A percentile compares a stretch with the other conserved stretches of the same genome.
These are phyloP conservation scores for Pelosia muscerda DNA, from an alignment of 2,888 invertebrate genomes.

Conservation along the genomic window DNA sequence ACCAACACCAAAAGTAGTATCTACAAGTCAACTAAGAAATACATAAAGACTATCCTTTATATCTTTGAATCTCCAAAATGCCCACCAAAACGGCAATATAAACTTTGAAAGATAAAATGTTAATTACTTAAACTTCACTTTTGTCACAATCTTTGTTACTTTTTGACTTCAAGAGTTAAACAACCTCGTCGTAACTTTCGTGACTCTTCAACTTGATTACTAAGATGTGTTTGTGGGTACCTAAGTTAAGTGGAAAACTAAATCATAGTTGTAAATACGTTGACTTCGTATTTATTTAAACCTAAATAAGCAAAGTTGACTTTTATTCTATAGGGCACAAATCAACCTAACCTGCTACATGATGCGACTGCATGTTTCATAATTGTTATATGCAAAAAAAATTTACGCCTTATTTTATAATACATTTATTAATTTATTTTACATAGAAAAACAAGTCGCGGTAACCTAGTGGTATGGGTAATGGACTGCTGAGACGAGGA, in stretches of 20 bases:
- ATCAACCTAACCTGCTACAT: no score
- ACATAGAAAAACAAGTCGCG: no score
- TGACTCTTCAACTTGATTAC: constrained; percentile 13
- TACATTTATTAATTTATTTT: no score
- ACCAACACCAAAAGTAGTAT: constrained; percentile 20
- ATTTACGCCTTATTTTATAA: no score
- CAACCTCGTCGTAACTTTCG: constrained; percentile 18
- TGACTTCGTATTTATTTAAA: no score
- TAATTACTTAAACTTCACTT: constrained; percentile 26
- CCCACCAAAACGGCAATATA: constrained; percentile 25
- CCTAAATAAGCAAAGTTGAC: no score
- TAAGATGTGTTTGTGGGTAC: constrained; percentile 6
- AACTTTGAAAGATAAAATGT: constrained; percentile 31
- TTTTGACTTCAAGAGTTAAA: constrained; percentile 22
- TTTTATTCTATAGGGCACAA: no score
- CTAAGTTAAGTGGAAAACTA: not conserved
- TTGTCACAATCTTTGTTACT: constrained; percentile 24
- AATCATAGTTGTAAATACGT: not conserved
- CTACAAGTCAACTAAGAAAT: constrained; percentile 19
- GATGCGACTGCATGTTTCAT: no score
- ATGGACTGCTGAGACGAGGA: no score
- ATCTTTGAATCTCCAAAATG: constrained; percentile 25
- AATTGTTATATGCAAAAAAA: no score
- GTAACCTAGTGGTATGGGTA: no score
- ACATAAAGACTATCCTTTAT: constrained; percentile 15